Evolutionary conservation across 2,113 vertebrate genomes (phyloP).

Genomic region (Desmodus rotundus): DNA sequence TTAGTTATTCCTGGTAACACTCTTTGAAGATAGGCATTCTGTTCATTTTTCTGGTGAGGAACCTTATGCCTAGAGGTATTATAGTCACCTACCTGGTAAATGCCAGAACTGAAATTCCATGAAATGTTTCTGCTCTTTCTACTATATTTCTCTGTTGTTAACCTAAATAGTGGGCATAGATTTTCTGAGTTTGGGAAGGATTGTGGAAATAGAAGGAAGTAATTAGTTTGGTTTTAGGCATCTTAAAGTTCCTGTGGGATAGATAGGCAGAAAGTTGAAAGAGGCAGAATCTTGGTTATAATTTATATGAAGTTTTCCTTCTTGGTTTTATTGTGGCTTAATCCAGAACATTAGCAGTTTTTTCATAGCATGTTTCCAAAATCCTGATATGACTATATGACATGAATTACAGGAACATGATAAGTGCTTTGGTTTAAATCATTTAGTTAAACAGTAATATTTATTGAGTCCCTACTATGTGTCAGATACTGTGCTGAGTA

Average conservation of each 20-base stretch:
- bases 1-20: background rate
- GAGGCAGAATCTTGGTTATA: background rate
- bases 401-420: background rate
- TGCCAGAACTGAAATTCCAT: background rate
- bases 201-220: background rate
- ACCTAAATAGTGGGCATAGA: background rate
- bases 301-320: background rate
- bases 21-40: background rate
- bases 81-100: background rate
- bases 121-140: background rate
- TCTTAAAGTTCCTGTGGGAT: background rate
- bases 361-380: background rate
- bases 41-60: background rate
- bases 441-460: background rate
- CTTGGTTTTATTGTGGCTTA: constrained; percentile 35
- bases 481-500: background rate
- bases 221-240: background rate
- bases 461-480: background rate
- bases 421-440: background rate
- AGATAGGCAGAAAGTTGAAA: constrained; percentile 19
- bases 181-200: background rate
- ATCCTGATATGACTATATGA: background rate
- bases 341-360: background rate
- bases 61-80: background rate
- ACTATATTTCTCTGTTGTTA: background rate